phyloP scores from a whole-genome alignment of 2,113 vertebrate species.

The Apeltes quadracus region DNA sequence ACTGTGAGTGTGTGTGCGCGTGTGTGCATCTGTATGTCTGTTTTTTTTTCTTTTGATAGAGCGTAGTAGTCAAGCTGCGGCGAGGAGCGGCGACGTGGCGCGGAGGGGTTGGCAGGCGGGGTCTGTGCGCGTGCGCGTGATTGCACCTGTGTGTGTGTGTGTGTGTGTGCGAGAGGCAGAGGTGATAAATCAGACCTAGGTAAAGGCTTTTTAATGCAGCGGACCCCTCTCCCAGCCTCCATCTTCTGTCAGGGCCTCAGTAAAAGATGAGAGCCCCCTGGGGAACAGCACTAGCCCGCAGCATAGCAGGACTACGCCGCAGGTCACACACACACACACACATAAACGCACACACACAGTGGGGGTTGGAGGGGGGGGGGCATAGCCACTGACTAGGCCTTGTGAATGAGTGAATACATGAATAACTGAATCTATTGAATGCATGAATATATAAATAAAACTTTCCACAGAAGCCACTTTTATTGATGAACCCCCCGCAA shows the following conservation, averaged over 20 bases:
- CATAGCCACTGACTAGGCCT: constrained; percentile 68
- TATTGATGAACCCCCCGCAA: constrained; percentile 74
- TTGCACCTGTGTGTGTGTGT: constrained; percentile 36
- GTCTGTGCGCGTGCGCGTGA: constrained; percentile 35
- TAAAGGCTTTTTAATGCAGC: constrained; percentile 88
- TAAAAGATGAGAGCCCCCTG: constrained; percentile 85
- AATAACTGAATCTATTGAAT: constrained; percentile 82
- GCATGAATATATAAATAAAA: constrained; percentile 79
- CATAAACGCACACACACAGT: constrained; percentile 35
- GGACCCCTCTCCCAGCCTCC: constrained; percentile 81
- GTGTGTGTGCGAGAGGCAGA: constrained; percentile 60
- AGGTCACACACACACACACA: constrained; percentile 67
- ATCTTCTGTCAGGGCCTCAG: constrained; percentile 85
- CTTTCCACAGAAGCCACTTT: constrained; percentile 63
- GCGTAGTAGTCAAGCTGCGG: constrained; percentile 65
- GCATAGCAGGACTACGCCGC: constrained; percentile 71
- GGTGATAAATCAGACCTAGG: constrained; percentile 85
- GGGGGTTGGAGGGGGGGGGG: neutral
- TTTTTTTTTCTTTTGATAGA: constrained; percentile 71
- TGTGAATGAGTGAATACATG: constrained; percentile 85
- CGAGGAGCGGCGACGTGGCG: constrained; percentile 66
- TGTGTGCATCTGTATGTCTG: constrained; percentile 45
- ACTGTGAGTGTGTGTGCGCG: constrained; percentile 15
- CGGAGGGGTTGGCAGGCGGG: constrained; percentile 62
- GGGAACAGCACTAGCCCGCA: constrained; percentile 79